Percentiles rank a stretch among this genome's conserved stretches.
Conservation (phyloP, 2,113 vertebrate genomes). For the Pimephales promelas region DNA sequence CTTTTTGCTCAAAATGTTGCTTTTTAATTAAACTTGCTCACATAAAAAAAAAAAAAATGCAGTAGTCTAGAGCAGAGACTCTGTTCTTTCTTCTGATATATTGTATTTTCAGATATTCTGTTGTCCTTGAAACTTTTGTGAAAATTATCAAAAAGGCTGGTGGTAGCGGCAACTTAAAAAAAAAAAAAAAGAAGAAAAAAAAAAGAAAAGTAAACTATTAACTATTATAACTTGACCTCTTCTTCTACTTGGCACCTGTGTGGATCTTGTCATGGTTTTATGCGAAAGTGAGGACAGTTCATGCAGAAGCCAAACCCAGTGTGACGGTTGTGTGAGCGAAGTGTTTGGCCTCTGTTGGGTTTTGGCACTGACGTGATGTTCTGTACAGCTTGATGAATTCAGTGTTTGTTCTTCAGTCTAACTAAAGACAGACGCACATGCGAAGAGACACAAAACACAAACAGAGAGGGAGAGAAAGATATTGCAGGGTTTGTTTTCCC, state of each 20-base stretch:
- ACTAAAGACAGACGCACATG: slow-evolving; percentile 16
- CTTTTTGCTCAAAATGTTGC: too few relatives aligned
- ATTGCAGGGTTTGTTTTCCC: slow-evolving; percentile 38
- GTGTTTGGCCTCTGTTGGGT: neutral
- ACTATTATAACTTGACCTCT: neutral
- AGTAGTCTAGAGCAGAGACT: too few relatives aligned
- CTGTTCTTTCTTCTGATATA: too few relatives aligned
- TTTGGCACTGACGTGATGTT: slow-evolving; percentile 7
- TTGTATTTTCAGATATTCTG: too few relatives aligned
- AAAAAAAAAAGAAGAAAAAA: too few relatives aligned
- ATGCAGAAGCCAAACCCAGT: neutral
- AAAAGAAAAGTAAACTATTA: neutral
- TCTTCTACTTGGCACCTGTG: neutral
- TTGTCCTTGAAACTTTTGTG: too few relatives aligned
- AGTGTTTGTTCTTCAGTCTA: slow-evolving; percentile 33
- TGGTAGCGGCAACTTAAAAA: too few relatives aligned
- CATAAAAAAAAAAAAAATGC: too few relatives aligned
- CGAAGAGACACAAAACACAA: slow-evolving; percentile 8
- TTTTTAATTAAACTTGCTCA: too few relatives aligned
- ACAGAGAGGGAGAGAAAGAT: neutral
- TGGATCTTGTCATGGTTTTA: slow-evolving; percentile 6
- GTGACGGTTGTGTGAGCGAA: neutral
- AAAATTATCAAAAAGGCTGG: too few relatives aligned
- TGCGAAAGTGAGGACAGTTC: slow-evolving; percentile 4
- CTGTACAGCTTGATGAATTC: slow-evolving; percentile 7